phyloP scores from a whole-genome alignment of 2,113 vertebrate species.

The Neofelis nebulosa region DNA sequence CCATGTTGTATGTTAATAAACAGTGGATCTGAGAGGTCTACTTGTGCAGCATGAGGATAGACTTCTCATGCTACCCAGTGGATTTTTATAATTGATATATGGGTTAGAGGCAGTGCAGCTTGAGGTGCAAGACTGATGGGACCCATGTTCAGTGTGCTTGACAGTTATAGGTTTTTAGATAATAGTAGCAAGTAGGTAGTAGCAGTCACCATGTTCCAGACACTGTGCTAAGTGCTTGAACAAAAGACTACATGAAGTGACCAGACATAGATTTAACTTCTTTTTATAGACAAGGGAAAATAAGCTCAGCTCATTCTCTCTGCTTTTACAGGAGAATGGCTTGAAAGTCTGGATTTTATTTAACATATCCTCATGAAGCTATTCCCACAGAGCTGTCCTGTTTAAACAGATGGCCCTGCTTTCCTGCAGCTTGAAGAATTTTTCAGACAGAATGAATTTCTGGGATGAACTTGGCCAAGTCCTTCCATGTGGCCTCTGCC shows the following conservation, averaged over 20 bases:
- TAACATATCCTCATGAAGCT: not conserved
- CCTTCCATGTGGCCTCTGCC: not conserved
- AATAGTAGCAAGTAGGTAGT: not conserved
- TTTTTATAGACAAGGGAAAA: not conserved
- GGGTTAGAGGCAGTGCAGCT: not conserved
- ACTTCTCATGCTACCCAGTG: not conserved
- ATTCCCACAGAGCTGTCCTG: not conserved
- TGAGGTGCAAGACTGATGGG: not conserved
- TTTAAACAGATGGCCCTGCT: not conserved
- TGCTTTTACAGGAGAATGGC: not conserved
- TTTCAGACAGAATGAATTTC: slow-evolving; percentile 26
- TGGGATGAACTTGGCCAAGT: not conserved
- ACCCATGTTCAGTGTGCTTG: not conserved
- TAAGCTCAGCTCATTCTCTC: not conserved
- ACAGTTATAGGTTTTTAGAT: not conserved
- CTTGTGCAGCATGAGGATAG: not conserved
- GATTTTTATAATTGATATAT: not conserved
- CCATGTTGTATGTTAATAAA: not conserved
- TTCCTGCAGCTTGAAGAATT: not conserved
- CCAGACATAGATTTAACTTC: not conserved
- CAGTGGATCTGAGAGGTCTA: not conserved
- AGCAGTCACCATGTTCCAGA: not conserved
- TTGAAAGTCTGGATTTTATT: not conserved
- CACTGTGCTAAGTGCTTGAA: not conserved
- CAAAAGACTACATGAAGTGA: not conserved